Evolutionary conservation across 2,113 vertebrate genomes (phyloP), one percentile per base, ranked within the genome.

Genomic region (Pterocles gutturalis): DNA sequence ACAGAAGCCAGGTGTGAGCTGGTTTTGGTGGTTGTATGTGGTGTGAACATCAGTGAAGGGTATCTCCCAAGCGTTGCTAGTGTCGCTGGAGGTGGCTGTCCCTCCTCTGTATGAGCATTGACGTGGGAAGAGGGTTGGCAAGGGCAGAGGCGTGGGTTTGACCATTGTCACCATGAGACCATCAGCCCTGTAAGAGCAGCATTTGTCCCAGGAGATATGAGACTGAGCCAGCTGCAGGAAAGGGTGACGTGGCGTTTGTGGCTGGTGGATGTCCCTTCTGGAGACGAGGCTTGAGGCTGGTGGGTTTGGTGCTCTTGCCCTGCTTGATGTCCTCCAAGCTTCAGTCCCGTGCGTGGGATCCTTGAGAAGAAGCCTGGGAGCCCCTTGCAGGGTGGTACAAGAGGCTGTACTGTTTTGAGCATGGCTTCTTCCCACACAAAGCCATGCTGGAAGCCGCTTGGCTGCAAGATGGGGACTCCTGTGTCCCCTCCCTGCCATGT

Each of bases 131-230:
- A 78, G 7, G 13, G 12, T 34, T 77, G 49, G 34, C 3, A 38
- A 8, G 26, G 22, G 2, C 6, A 8, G 31, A 54, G 33, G 13
- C 4, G 9, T 87, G 36, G 24, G 16, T 87, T 87, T 84, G 55
- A 21, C 28, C 3, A 0, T 3, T 53, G 67, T 87, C 54, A 53
- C 58, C 31, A 2, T 9, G 64, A 7, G 41, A 77, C 34, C 24
- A 6, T 72, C 67, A 48, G 3, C 31, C 33, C 22, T 24, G 4
- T 43, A 21, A 48, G 6, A 81, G 12, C 43, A 51, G 21, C 2
- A 0, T 13, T 67, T 0, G 0, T 34, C 49, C 2, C 0, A 55
- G 54, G 15, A 81, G 33, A 11, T 25, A 17, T 0, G 31, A 54
- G 43, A 61, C 11, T 2, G 1, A 33, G 17, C 13, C 0, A 0